These are phyloP conservation scores for Fregetta grallaria DNA, from an alignment of 2,113 vertebrate genomes.

Conservation along the genomic window DNA sequence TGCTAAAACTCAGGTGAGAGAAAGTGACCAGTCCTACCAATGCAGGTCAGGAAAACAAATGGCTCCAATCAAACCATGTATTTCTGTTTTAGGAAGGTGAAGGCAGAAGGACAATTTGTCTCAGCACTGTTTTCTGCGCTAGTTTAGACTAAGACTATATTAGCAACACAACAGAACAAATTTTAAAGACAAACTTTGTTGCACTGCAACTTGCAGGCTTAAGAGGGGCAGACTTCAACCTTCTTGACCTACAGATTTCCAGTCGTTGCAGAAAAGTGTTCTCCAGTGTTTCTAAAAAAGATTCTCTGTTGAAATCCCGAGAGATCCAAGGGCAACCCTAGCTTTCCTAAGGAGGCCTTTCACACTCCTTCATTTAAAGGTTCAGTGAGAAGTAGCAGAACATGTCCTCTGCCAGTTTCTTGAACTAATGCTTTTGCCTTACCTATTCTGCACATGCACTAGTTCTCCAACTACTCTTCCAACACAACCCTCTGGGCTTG, in stretches of 20 bases:
- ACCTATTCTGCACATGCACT: neutral
- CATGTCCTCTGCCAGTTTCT: neutral
- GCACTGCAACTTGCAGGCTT: rapidly evolving
- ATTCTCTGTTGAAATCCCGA: neutral
- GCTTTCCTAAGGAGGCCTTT: neutral
- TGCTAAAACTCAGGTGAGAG: neutral
- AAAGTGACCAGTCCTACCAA: neutral
- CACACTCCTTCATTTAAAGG: too few species aligned
- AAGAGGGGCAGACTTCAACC: neutral
- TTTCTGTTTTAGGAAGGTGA: neutral
- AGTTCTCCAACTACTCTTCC: too few species aligned
- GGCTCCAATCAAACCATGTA: rapidly evolving
- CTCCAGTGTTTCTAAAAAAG: neutral
- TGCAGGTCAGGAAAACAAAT: neutral
- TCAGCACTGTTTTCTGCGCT: neutral
- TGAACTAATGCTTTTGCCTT: neutral
- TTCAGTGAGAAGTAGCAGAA: neutral
- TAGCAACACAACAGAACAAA: neutral
- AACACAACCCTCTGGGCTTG: neutral
- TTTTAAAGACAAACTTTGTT: too few species aligned
- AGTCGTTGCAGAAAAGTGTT: neutral
- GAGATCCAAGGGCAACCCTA: neutral
- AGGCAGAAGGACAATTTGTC: neutral
- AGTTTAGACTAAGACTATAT: neutral
- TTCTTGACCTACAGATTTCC: too few species aligned